phyloP scores from a whole-genome alignment of 23 tunicate species.

The Clavelina lepadiformis region DNA sequence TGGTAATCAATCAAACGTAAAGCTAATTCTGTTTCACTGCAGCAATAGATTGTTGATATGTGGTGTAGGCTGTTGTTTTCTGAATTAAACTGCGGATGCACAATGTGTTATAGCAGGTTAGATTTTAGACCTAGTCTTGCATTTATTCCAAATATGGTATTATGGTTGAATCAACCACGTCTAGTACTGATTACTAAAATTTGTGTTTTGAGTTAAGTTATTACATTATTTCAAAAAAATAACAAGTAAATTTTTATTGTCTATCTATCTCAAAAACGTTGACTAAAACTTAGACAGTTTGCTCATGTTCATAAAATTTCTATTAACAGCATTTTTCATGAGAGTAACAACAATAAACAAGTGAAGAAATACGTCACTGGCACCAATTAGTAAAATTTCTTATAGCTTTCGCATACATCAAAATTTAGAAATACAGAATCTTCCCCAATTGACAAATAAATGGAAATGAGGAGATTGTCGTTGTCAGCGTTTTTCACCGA shows the following conservation, averaged over 20 bases:
- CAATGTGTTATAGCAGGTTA: too few relatives aligned
- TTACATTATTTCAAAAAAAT: too few relatives aligned
- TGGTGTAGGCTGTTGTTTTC: constrained; percentile 2
- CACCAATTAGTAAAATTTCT: background rate
- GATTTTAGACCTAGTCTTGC: too few relatives aligned
- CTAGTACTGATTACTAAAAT: too few relatives aligned
- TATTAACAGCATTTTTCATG: background rate
- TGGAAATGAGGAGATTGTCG: constrained; percentile 5
- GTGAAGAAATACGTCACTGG: background rate
- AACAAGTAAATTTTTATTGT: too few relatives aligned
- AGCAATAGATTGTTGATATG: constrained; percentile 27
- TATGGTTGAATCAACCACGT: too few relatives aligned
- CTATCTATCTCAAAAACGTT: background rate
- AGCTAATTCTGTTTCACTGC: background rate
- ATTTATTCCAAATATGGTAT: too few relatives aligned
- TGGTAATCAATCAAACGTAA: constrained; percentile 33
- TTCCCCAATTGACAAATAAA: constrained; percentile 15
- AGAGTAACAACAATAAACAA: too few relatives aligned
- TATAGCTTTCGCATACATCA: constrained; percentile 1
- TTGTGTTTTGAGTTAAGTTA: too few relatives aligned
- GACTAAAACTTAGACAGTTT: background rate
- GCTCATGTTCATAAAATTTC: background rate
- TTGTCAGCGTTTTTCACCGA: constrained; percentile 2
- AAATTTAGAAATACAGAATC: constrained; percentile 22
- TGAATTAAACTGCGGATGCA: constrained; percentile 14